phyloP scores from a whole-genome alignment of 23 tunicate species.

The Clavelina lepadiformis region DNA sequence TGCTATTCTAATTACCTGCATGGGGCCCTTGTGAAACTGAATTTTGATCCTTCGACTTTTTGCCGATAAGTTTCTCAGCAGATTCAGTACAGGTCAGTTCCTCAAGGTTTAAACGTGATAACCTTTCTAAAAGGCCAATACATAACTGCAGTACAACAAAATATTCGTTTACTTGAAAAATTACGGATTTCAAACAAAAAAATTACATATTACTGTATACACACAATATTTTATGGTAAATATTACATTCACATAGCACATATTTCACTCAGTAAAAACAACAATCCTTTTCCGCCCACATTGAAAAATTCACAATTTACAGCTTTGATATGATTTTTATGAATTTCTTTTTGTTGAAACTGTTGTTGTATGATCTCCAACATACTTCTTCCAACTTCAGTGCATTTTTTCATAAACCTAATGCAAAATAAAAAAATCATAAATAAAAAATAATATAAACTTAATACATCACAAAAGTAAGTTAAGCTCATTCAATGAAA shows the following conservation, averaged over 20 bases:
- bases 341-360: slow-evolving; percentile 6
- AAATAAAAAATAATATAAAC: background rate
- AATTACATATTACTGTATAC: no score
- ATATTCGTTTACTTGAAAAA: no score
- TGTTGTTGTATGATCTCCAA: background rate
- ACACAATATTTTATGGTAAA: no score
- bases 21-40: no score
- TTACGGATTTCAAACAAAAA: no score
- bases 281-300: slow-evolving; percentile 3
- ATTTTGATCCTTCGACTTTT: no score
- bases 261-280: no score
- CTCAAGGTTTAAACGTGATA: slow-evolving; percentile 20
- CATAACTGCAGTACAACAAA: no score
- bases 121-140: slow-evolving; percentile 18
- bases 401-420: slow-evolving; percentile 9
- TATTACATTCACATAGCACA: no score
- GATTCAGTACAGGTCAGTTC: background rate
- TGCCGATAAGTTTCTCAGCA: no score
- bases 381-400: background rate
- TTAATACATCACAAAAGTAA: background rate
- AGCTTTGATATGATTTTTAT: slow-evolving; percentile 6
- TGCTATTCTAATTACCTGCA: no score
- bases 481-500: no score
- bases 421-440: background rate
- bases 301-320: slow-evolving; percentile 10